Evolutionary conservation across 2,888 invertebrate species (phyloP), one percentile per base, ranked within the genome.

Genomic region (Clusia tigrina): DNA sequence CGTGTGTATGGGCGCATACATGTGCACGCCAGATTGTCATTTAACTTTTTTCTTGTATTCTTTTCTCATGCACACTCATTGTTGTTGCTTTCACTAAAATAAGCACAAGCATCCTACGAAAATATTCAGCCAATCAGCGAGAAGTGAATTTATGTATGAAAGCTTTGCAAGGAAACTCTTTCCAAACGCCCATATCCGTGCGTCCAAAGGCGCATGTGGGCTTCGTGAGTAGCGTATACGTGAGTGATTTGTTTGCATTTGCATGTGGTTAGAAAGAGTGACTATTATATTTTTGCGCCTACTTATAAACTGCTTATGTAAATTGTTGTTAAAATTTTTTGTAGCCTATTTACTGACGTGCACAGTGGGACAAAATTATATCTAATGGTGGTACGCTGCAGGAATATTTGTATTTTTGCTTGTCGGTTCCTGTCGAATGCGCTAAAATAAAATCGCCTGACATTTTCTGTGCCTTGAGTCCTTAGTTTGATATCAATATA

Each of bases 81-180:
- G n/a, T 6, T 15, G 42, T 42, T 42, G 42, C 42, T 6, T 9
- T 9, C 32, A 32, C 3, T n/a, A 42, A 42, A 42, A 42, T 3
- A n/a, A 10, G 10, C 37, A 23, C 9, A 5, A 38, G 46, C 46
- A n/a, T 25, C 57, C 24, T 56, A 23, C 15, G 55, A 56, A 56
- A 56, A 46, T 42, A 22, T 23, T 10, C 46, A 20, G 46, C 57
- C 57, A 57, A 57, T 57, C 57, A 57, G 25, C 25, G 24, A n/a
- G 23, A 46, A n/a, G 42, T 17, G 46, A 18, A 37, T 57, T 46
- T 24, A 42, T 57, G 18, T 6, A 54, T 22, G 24, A 54, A 37
- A 54, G 54, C 54, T 54, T 54, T 54, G 5, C 18, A 17, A 6
- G 18, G 18, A 12, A 32, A 32, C 6, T 32, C 12, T 6, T 32